Evolutionary conservation across 2,888 invertebrate genomes (phyloP).

Genomic region (Pseudeuparius sepicola): DNA sequence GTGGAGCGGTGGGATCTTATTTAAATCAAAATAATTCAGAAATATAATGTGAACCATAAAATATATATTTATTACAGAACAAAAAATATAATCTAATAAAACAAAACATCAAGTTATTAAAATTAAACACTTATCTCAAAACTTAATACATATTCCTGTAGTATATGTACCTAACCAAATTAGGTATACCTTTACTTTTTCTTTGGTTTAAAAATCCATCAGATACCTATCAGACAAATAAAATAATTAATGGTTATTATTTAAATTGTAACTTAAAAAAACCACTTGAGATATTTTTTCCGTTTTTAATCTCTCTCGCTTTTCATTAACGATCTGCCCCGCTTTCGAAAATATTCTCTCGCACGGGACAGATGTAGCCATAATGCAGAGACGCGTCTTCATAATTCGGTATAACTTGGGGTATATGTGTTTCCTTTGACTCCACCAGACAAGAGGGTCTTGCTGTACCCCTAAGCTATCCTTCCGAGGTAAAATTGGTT

Average conservation of each 20-base stretch:
- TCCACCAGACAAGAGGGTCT: constrained; percentile 15
- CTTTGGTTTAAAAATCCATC: no score
- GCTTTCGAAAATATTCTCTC: constrained; percentile 25
- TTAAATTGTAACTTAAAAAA: constrained; percentile 14
- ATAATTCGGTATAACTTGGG: constrained; percentile 17
- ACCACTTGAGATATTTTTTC: constrained; percentile 19
- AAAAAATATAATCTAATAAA: no score
- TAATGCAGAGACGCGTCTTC: constrained; percentile 12
- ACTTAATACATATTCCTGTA: no score
- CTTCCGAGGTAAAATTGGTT: constrained; percentile 10
- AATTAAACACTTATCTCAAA: no score
- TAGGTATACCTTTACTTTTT: no score
- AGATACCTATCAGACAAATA: no score
- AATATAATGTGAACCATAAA: no score
- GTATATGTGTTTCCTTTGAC: constrained; percentile 15
- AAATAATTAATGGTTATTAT: constrained; percentile 4
- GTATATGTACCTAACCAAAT: no score
- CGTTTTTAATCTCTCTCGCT: constrained; percentile 20
- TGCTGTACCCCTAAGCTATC: constrained; percentile 5
- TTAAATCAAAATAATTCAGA: no score
- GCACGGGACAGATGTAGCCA: constrained; percentile 12
- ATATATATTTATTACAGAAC: no score
- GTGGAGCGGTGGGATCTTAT: no score
- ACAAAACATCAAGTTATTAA: no score
- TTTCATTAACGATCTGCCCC: constrained; percentile 22